Percentiles rank a stretch among this genome's conserved stretches.
phyloP scores from a whole-genome alignment of 1,140 invertebrate genomes.

The Parapsyche elsis region DNA sequence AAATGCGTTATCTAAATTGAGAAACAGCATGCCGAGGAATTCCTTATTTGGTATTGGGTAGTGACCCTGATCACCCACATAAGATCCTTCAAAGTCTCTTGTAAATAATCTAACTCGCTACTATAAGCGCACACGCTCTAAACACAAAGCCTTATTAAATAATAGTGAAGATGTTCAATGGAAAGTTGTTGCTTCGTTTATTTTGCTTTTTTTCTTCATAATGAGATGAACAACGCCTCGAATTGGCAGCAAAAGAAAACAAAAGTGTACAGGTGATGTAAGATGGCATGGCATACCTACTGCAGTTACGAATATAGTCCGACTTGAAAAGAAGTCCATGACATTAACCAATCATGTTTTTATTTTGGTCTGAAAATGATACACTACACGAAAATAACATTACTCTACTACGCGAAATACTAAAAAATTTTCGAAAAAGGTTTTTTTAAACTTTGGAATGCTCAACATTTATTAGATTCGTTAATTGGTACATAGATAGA shows the following conservation, averaged over 20 bases:
- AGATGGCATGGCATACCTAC: neutral
- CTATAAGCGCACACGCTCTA: neutral
- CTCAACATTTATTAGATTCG: too few relatives aligned
- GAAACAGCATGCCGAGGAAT: neutral
- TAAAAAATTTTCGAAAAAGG: too few relatives aligned
- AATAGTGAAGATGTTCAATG: neutral
- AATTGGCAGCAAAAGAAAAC: conserved; percentile 25
- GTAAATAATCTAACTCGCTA: neutral
- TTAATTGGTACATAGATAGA: too few relatives aligned
- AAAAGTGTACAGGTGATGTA: conserved; percentile 40
- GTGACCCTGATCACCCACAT: conserved; percentile 39
- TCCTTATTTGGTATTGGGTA: conserved; percentile 20
- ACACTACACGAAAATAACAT: too few relatives aligned
- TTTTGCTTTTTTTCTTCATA: neutral
- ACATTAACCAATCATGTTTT: neutral
- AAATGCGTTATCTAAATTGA: too few relatives aligned
- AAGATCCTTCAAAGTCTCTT: neutral
- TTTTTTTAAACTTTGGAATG: too few relatives aligned
- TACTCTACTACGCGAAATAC: too few relatives aligned
- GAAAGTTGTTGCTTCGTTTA: neutral
- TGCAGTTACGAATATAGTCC: neutral
- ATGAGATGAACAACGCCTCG: neutral
- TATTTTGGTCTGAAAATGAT: too few relatives aligned
- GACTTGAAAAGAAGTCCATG: neutral
- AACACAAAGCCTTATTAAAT: neutral